These are phyloP conservation scores for Mormyrus iriodes DNA, from an alignment of 2,113 vertebrate genomes.

Conservation along the genomic window DNA sequence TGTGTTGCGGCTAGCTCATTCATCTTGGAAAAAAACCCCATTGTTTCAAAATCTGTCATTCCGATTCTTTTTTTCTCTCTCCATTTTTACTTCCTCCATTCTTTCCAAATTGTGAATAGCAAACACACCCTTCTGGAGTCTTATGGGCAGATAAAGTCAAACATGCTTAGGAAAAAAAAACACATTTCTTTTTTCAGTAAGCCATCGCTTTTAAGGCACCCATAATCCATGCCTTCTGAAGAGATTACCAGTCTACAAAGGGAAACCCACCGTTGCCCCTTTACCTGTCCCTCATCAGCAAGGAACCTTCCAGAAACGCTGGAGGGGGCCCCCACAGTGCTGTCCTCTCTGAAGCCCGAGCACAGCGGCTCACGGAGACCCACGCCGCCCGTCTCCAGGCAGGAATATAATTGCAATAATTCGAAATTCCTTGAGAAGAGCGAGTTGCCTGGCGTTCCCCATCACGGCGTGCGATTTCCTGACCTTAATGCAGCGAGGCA, in stretches of 20 bases:
- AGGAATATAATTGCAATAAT: conserved; percentile 6
- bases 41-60: conserved; percentile 3
- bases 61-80: background rate
- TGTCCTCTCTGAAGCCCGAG: background rate
- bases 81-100: background rate
- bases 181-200: background rate
- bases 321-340: background rate
- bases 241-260: conserved; percentile 10
- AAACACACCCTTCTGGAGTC: background rate
- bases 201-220: background rate
- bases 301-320: background rate
- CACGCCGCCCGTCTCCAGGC: background rate
- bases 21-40: background rate
- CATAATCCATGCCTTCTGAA: background rate
- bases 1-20: background rate
- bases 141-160: background rate
- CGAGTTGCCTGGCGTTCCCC: background rate
- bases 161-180: background rate
- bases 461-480: conserved; percentile 16
- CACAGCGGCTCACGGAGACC: background rate
- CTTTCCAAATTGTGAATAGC: background rate
- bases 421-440: background rate
- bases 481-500: conserved; percentile 16
- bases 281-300: conserved; percentile 10
- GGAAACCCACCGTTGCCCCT: conserved; percentile 5